A percentile compares a stretch with the other conserved stretches of the same genome.
Evolutionary conservation across 2,888 invertebrate genomes (phyloP).

Genomic region (Nymphalis polychloros): DNA sequence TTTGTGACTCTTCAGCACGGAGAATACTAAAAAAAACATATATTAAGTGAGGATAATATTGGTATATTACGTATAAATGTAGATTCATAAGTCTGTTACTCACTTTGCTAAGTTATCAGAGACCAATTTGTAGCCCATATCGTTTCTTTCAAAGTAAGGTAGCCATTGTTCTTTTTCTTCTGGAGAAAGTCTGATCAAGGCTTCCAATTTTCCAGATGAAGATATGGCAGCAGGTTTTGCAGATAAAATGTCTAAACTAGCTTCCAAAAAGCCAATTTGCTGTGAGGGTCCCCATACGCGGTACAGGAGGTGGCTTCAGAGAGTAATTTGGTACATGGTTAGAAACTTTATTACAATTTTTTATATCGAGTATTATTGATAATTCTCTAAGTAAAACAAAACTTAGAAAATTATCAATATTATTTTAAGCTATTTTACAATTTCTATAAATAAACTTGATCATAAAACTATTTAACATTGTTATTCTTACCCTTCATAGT

Average conservation of each 20-base stretch:
- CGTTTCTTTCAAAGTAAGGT: constrained; percentile 54
- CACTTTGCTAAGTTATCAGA: constrained; percentile 68
- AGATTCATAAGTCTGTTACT: constrained; percentile 38
- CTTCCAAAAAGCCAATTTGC: constrained; percentile 56
- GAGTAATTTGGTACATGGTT: not conserved
- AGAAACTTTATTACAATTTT: too few species aligned
- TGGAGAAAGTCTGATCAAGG: constrained; percentile 61
- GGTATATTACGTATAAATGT: not conserved
- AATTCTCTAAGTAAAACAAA: too few species aligned
- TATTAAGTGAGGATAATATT: not conserved
- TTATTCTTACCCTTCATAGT: constrained; percentile 70
- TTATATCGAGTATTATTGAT: too few species aligned
- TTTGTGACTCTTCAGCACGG: constrained; percentile 59
- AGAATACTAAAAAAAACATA: constrained; percentile 54
- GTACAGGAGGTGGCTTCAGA: constrained; percentile 62
- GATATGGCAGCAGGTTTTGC: constrained; percentile 55
- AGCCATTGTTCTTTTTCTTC: constrained; percentile 64
- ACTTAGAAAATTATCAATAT: too few species aligned
- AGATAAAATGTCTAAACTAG: constrained; percentile 58
- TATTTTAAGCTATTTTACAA: too few species aligned
- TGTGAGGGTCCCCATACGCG: constrained; percentile 57
- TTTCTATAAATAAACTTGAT: too few species aligned
- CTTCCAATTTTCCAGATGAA: constrained; percentile 57
- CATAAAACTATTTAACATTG: not conserved
- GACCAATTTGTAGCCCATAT: constrained; percentile 57